These are phyloP conservation scores for Sphaerophoria rueppellii DNA, from an alignment of 2,888 invertebrate species.

Conservation along the genomic window DNA sequence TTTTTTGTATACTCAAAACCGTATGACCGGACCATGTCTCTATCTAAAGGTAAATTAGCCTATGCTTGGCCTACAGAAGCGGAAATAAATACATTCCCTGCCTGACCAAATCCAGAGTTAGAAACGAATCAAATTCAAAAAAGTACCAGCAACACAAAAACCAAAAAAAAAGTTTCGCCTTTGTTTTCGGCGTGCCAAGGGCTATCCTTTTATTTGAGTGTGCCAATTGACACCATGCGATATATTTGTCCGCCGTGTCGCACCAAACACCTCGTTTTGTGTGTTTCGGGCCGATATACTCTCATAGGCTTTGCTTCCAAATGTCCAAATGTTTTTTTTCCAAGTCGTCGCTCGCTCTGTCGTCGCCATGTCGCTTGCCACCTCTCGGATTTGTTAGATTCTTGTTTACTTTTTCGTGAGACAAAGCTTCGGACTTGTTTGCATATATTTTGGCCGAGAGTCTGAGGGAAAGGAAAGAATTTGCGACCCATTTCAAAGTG, in stretches of 20 bases:
- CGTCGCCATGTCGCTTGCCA: neutral
- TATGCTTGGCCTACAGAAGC: constrained; percentile 52
- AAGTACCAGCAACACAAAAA: neutral
- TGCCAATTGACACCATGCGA: constrained; percentile 68
- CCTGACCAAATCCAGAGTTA: constrained; percentile 12
- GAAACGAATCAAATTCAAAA: constrained; percentile 7
- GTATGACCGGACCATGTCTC: constrained; percentile 54
- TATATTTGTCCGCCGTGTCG: constrained; percentile 58
- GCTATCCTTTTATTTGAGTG: constrained; percentile 17
- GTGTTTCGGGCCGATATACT: constrained; percentile 33
- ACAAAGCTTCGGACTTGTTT: constrained; percentile 30
- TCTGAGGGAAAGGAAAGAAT: constrained; percentile 35
- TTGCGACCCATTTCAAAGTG: constrained; percentile 69
- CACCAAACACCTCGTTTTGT: constrained; percentile 68
- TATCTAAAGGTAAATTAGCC: constrained; percentile 63
- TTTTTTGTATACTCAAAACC: constrained; percentile 7
- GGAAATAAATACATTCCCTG: constrained; percentile 55
- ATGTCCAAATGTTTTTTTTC: constrained; percentile 30
- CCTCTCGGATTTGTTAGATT: neutral
- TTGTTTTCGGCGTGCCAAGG: constrained; percentile 57
- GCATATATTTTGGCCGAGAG: constrained; percentile 19
- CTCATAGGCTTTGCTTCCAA: constrained; percentile 57
- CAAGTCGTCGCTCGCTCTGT: neutral
- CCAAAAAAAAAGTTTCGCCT: constrained; percentile 32
- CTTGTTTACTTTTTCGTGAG: constrained; percentile 11